Base-by-base conservation (phyloP, 2,888 invertebrate genomes). In the Phengaris arion region DNA sequence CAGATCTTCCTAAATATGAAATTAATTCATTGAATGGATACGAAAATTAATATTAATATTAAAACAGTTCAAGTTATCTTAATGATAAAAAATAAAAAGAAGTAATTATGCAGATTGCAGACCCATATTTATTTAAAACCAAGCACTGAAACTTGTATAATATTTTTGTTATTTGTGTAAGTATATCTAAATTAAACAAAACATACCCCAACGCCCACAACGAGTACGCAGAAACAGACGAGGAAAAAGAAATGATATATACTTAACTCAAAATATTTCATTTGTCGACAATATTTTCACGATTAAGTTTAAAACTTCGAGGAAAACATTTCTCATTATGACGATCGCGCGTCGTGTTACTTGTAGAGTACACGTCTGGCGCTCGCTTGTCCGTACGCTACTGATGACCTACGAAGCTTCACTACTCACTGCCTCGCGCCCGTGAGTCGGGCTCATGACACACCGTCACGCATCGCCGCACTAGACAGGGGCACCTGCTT, bases 311-410 rank as follows among this genome's bases (percentile, higher is more conserved):
- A 70, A 75, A 81, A 89, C 90, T 90, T 81, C 89, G 89, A 83
- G 83, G 80, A 89, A 90, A 82, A 87, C 82, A 83, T 88, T 89
- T 80, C 87, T 87, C 89, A 89, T 87, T 75, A 55, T 77, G 73
- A 74, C 74, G 75, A 52, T 75, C 59, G 64, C 73, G 91, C 80
- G 85, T 89, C 46, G 69, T 69, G 22, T 22, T 22, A 22, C 22
- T 22, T 22, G 22, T 69, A 48, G n/a, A 69, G n/a, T 3, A 15
- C 48, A 48, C 69, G 46, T 64, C 6, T 10, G 64, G 35, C 64
- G 64, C 35, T 64, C 64, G 59, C 59, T 59, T 48, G 52, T 12
- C 45, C 64, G 64, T 64, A 45, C 64, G 64, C 64, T 64, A 64
- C 64, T 64, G 64, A 45, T 35, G 10, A 64, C 35, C 35, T 35